phyloP scores from a whole-genome alignment of 2,113 vertebrate species.

The Patagioenas fasciata region DNA sequence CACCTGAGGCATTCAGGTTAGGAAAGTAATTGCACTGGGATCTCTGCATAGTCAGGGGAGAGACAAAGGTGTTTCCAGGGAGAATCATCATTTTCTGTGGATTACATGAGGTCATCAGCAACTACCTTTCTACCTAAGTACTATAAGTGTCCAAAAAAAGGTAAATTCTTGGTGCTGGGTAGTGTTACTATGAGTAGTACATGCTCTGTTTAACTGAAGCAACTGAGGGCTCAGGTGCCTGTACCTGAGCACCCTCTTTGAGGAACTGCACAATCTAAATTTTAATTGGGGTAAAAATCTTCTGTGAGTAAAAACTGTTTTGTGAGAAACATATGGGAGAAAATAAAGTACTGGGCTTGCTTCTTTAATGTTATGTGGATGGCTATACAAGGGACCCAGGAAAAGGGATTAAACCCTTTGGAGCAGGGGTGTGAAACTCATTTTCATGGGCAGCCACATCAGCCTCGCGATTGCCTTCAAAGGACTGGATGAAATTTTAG shows the following conservation, averaged over 20 bases:
- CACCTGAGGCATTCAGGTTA: background rate
- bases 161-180: background rate
- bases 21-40: background rate
- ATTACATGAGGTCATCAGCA: background rate
- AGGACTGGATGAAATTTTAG: too few species aligned
- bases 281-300: background rate
- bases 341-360: background rate
- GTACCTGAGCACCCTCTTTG: background rate
- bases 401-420: background rate
- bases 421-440: too few species aligned
- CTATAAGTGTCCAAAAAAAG: background rate
- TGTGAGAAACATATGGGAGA: background rate
- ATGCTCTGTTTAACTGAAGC: background rate
- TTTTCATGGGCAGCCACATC: too few species aligned
- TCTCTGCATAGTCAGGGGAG: background rate
- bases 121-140: background rate
- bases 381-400: background rate
- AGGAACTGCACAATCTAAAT: background rate
- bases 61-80: background rate
- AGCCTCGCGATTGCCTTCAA: too few species aligned
- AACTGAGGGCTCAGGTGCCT: background rate
- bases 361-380: background rate
- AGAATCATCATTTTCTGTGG: background rate
- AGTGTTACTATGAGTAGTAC: rapidly evolving
- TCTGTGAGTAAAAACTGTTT: background rate